These are phyloP conservation scores for Pterocles orientalis DNA, from an alignment of 2,113 vertebrate genomes.

Conservation along the genomic window DNA sequence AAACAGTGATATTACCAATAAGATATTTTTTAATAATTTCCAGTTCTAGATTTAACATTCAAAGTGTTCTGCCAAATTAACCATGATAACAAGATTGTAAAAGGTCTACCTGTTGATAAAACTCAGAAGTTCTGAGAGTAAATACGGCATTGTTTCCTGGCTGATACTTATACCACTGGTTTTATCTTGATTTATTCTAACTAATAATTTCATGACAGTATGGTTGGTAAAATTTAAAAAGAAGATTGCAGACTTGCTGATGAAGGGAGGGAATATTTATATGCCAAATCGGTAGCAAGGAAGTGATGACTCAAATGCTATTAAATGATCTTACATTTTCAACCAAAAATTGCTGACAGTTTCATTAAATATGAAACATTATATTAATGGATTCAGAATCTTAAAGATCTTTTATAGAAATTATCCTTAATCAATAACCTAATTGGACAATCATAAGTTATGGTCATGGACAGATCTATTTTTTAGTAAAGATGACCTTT, in stretches of 20 bases:
- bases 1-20: neutral
- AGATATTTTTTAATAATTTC: neutral
- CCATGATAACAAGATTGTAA: neutral
- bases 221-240: neutral
- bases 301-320: neutral
- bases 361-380: constrained; percentile 46
- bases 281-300: neutral
- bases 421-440: constrained; percentile 10
- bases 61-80: neutral
- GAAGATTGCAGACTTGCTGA: neutral
- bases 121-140: neutral
- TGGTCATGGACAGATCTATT: neutral
- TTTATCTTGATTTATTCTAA: neutral
- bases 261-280: neutral
- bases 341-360: constrained; percentile 13
- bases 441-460: neutral
- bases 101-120: neutral
- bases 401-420: neutral
- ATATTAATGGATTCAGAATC: constrained; percentile 1
- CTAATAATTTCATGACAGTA: neutral
- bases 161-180: neutral
- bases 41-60: neutral
- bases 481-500: neutral
- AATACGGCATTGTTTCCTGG: neutral
- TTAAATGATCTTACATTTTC: constrained; percentile 16